These are phyloP conservation scores for Antennarius maculatus DNA, from an alignment of 2,797 vertebrate genomes.

Conservation along the genomic window DNA sequence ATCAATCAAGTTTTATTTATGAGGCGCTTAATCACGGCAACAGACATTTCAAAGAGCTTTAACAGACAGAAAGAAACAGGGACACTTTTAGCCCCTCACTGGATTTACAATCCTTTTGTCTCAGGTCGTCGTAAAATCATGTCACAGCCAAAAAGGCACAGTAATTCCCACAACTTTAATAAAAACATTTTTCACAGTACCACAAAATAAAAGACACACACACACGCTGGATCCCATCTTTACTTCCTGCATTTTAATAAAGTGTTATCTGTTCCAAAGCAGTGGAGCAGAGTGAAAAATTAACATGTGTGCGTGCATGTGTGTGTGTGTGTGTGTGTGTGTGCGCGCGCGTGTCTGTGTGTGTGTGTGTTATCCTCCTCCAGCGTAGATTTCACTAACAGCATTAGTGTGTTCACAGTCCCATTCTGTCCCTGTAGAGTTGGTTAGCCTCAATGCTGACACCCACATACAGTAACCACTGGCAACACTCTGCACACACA, in stretches of 20 bases:
- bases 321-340: not conserved
- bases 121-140: too few species aligned
- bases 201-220: conserved; percentile 32
- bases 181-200: not conserved
- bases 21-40: too few species aligned
- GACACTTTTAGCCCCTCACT: too few species aligned
- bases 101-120: too few species aligned
- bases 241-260: conserved; percentile 47
- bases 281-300: conserved; percentile 67
- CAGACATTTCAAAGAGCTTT: too few species aligned
- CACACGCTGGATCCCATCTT: conserved; percentile 15
- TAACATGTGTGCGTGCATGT: conserved; percentile 24
- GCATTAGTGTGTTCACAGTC: conserved; percentile 57
- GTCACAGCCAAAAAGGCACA: too few species aligned
- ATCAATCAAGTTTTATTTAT: too few species aligned
- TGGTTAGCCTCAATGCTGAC: conserved; percentile 70
- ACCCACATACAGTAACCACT: conserved; percentile 48
- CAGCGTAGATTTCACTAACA: conserved; percentile 44
- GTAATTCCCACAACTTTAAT: too few species aligned
- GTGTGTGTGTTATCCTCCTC: conserved; percentile 30
- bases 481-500: conserved; percentile 22
- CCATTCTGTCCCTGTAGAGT: conserved; percentile 61
- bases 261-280: conserved; percentile 29
- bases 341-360: not conserved
- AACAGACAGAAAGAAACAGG: too few species aligned